phyloP scores from a whole-genome alignment of 2,113 vertebrate species.

The Strix uralensis region DNA sequence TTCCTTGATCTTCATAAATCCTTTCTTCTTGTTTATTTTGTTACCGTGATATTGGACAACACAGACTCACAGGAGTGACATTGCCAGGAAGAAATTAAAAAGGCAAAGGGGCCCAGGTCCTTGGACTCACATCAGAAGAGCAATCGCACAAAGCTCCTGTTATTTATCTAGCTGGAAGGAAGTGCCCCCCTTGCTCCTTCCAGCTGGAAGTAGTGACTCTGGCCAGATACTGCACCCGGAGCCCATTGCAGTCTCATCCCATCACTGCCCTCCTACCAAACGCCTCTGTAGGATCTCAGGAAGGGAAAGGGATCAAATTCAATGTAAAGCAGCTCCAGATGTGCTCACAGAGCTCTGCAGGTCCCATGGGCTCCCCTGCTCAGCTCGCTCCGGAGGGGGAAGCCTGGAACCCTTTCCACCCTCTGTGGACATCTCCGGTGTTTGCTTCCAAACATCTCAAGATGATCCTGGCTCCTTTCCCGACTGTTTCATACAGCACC shows the following conservation, averaged over 20 bases:
- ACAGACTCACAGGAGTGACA: not conserved
- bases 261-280: not conserved
- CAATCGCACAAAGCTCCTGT: not conserved
- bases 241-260: not conserved
- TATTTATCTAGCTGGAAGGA: constrained; percentile 41
- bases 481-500: not conserved
- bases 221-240: not conserved
- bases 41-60: constrained; percentile 6
- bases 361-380: not conserved
- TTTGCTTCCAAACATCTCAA: not conserved
- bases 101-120: not conserved
- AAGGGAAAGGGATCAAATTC: not conserved
- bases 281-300: not conserved
- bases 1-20: constrained; percentile 43
- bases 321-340: not conserved
- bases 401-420: not conserved
- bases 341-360: not conserved
- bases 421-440: not conserved
- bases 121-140: constrained; percentile 43
- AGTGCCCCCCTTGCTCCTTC: not conserved
- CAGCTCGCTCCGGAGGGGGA: not conserved
- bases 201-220: not conserved
- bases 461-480: not conserved
- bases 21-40: constrained; percentile 58
- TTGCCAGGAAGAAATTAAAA: constrained; percentile 1